A percentile compares a stretch with the other conserved stretches of the same genome.
Evolutionary conservation across 2,888 invertebrate species (phyloP).

Genomic region (Epistrophe grossulariae): DNA sequence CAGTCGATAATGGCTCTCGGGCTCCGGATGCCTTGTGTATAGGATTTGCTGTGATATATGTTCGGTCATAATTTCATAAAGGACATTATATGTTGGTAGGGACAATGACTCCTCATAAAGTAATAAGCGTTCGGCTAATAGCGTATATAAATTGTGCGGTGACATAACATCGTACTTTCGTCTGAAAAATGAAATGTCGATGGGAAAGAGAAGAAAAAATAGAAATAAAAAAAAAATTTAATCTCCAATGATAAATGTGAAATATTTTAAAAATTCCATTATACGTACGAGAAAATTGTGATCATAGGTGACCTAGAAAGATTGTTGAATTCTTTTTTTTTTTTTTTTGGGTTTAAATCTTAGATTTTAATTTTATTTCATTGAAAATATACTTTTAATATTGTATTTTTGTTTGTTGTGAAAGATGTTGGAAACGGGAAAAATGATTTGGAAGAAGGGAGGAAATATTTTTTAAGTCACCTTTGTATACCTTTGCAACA

Average conservation of each 20-base stretch:
- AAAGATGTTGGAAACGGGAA: too few relatives aligned
- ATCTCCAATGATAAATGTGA: neutral
- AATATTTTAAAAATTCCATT: constrained; percentile 24
- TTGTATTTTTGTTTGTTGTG: neutral
- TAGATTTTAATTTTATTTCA: neutral
- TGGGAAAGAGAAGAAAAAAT: neutral
- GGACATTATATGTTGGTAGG: constrained; percentile 98
- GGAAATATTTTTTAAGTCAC: too few relatives aligned
- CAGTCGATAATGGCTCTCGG: constrained; percentile 96
- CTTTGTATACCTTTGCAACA: too few relatives aligned
- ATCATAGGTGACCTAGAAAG: constrained; percentile 66
- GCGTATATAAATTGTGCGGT: constrained; percentile 98
- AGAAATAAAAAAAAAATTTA: constrained; percentile 6
- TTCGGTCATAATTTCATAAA: constrained; percentile 99
- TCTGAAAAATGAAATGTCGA: constrained; percentile 84
- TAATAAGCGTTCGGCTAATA: constrained; percentile 96
- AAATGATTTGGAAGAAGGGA: neutral
- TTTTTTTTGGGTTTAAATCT: neutral
- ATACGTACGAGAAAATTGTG: constrained; percentile 57
- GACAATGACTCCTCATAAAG: constrained; percentile 95
- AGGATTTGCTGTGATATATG: constrained; percentile 97
- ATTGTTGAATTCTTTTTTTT: constrained; percentile 37
- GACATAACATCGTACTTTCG: constrained; percentile 99
- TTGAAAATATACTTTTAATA: neutral
- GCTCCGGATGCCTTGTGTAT: constrained; percentile 97